Base-by-base conservation (phyloP, 2,797 vertebrate genomes). In the Dicrostonyx torquatus region DNA sequence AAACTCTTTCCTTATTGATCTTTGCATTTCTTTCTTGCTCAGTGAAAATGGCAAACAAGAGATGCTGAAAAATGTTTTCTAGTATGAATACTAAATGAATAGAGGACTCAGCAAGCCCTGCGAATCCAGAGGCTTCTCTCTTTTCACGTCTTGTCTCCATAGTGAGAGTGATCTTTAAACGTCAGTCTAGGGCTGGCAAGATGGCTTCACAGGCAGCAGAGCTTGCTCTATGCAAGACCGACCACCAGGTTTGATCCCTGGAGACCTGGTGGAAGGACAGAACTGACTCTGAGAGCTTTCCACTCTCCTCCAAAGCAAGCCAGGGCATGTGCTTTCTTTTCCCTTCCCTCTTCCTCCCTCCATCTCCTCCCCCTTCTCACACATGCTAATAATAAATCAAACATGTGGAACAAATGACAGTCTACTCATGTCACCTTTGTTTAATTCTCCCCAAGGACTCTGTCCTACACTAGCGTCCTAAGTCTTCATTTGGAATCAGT, bases 11-110 rank as follows among this genome's bases (percentile, higher is more conserved):
- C 15, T 50, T 89, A 92, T 82, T 90, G 72, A 88, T 96, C 55
- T 94, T 92, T 82, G 0, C n/a, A 64, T 96, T 94, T 94, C 55
- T 91, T 45, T 82, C 48, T 34, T 92, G 37, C 73, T 94, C 66
- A 50, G 13, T 72, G 31, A 22, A 93, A 48, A 34, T 84, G 26
- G n/a, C 91, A 97, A 94, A 91, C 37, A 89, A 50, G 13, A 94
- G 48, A 85, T 45, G 31, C 62, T 87, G 79, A 73, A 91, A 96
- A 94, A 22, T 82, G 4, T 85, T 89, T 95, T 48, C 87, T 15
- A 62, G 66, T 82, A 62, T 78, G 87, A 89, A 64, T 84, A 22
- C 85, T 89, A 48, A 89, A 87, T 55, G 76, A 93, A 73, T n/a
- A 31, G 31, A 77, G 70, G 79, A 82, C 55, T 31, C 0, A 45